A percentile compares a stretch with the other conserved stretches of the same genome.
phyloP scores from a whole-genome alignment of 1,140 invertebrate species.

The Dryas iulia region DNA sequence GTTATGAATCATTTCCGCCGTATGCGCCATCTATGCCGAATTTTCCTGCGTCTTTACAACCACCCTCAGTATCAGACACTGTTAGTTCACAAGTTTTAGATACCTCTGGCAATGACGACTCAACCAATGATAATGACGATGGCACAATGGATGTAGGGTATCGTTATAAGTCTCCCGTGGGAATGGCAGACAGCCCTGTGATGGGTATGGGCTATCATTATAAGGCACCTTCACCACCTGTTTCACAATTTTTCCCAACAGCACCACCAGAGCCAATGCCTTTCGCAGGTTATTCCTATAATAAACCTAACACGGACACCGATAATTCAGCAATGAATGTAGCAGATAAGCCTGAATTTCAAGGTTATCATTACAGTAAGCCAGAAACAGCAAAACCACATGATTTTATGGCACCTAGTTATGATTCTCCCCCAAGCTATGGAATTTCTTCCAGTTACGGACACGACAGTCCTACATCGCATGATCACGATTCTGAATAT shows the following conservation, averaged over 20 bases:
- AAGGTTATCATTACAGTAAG: constrained; percentile 62
- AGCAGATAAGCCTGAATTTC: constrained; percentile 49
- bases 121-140: constrained; percentile 32
- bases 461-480: constrained; percentile 25
- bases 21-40: constrained; percentile 44
- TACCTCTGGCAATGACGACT: constrained; percentile 25
- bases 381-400: constrained; percentile 37
- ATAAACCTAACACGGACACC: constrained; percentile 49
- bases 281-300: constrained; percentile 56
- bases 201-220: constrained; percentile 54
- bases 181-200: constrained; percentile 30
- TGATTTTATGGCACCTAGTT: constrained; percentile 26
- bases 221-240: constrained; percentile 49
- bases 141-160: constrained; percentile 50
- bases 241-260: constrained; percentile 52
- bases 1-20: constrained; percentile 69
- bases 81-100: constrained; percentile 25
- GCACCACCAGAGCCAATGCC: constrained; percentile 51
- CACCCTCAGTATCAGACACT: constrained; percentile 16
- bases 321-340: constrained; percentile 38
- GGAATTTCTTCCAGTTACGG: constrained; percentile 19
- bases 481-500: constrained; percentile 49
- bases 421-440: constrained; percentile 29
- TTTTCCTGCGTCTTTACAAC: constrained; percentile 33
- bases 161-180: constrained; percentile 49